Evolutionary conservation across 2,888 invertebrate genomes (phyloP).

Genomic region (Eupithecia dodoneata): DNA sequence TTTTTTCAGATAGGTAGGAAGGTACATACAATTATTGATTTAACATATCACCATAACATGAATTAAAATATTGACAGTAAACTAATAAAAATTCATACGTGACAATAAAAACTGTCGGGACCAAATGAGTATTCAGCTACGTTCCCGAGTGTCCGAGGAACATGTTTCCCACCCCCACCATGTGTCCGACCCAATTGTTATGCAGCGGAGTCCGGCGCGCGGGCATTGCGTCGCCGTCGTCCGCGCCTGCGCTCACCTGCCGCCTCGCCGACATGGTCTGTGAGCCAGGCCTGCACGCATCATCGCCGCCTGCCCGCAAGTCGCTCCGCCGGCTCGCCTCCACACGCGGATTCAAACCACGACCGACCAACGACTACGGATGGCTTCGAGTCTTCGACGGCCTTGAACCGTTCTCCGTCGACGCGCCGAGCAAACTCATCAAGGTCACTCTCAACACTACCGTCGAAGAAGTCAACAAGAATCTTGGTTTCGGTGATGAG

Average conservation of each 20-base stretch:
- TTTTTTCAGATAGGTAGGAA: neutral
- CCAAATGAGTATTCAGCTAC: constrained; percentile 68
- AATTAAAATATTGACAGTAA: no score
- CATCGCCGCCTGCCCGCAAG: constrained; percentile 78
- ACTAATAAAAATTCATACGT: neutral
- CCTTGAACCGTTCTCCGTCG: constrained; percentile 75
- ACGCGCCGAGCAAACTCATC: constrained; percentile 82
- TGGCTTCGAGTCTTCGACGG: constrained; percentile 87
- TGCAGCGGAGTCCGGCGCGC: constrained; percentile 69
- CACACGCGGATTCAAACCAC: constrained; percentile 77
- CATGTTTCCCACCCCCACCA: constrained; percentile 83
- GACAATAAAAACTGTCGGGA: constrained; percentile 45
- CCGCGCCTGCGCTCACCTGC: constrained; percentile 72
- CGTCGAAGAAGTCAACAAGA: constrained; percentile 80
- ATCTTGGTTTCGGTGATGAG: constrained; percentile 78
- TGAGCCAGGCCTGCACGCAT: constrained; percentile 77
- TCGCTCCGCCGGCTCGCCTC: constrained; percentile 80
- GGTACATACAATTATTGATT: neutral
- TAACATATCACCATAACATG: neutral
- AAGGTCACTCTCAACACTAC: constrained; percentile 84
- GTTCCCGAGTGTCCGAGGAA: constrained; percentile 78
- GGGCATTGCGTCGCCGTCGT: constrained; percentile 68
- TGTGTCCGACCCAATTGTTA: constrained; percentile 79
- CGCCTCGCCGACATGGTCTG: constrained; percentile 77
- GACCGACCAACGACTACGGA: constrained; percentile 71